Percentiles rank a stretch among this genome's conserved stretches.
phyloP scores from a whole-genome alignment of 2,113 vertebrate genomes.

The Erythrolamprus reginae region DNA sequence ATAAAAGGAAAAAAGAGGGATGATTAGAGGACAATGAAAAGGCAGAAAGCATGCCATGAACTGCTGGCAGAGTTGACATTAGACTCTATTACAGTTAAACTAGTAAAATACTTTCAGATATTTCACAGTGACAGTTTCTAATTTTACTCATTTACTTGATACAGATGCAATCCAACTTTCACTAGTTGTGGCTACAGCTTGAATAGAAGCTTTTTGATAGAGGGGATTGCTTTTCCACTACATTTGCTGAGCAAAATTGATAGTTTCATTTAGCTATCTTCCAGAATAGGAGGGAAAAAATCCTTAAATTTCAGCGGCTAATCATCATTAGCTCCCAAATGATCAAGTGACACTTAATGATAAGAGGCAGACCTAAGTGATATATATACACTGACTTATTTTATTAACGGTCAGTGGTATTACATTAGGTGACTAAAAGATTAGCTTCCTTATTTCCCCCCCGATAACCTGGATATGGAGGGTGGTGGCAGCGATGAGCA shows the following conservation, averaged over 20 bases:
- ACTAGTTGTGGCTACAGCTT: neutral
- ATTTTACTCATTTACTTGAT: neutral
- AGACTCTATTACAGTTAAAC: neutral
- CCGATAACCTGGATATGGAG: neutral
- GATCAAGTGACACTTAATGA: constrained; percentile 1
- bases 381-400: neutral
- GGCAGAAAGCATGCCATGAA: neutral
- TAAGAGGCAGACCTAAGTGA: neutral
- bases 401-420: neutral
- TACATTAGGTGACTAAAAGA: neutral
- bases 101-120: neutral
- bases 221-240: neutral
- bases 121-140: neutral
- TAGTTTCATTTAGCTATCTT: neutral
- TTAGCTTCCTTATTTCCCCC: neutral
- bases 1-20: neutral
- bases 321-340: constrained; percentile 6
- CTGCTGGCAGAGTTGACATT: neutral
- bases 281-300: neutral
- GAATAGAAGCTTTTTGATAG: neutral
- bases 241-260: neutral
- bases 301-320: constrained; percentile 4
- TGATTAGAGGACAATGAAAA: neutral
- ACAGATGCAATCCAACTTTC: neutral
- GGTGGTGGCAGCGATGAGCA: neutral